A percentile compares a stretch with the other conserved stretches of the same genome.
Evolutionary conservation across 2,888 invertebrate genomes (phyloP).

Genomic region (Drosophila meridiana): DNA sequence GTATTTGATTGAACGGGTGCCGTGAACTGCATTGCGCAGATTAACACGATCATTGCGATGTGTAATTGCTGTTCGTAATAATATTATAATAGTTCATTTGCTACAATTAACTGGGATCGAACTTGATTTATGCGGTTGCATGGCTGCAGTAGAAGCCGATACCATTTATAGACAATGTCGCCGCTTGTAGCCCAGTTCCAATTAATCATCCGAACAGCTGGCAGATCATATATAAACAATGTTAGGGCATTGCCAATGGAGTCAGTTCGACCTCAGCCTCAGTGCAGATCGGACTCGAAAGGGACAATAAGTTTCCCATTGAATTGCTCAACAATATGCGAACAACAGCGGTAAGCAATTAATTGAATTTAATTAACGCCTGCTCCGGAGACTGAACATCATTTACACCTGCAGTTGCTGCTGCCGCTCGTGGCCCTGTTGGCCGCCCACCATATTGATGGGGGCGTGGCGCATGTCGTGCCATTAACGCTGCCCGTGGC

Average conservation of each 20-base stretch:
- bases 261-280: slow-evolving; percentile 53
- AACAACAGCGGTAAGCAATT: slow-evolving; percentile 49
- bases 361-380: slow-evolving; percentile 8
- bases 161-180: slow-evolving; percentile 69
- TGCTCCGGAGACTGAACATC: background rate
- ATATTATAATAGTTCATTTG: slow-evolving; percentile 29
- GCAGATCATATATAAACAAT: slow-evolving; percentile 60
- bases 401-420: slow-evolving; percentile 37
- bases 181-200: slow-evolving; percentile 18
- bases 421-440: slow-evolving; percentile 47
- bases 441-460: slow-evolving; percentile 25
- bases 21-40: slow-evolving; percentile 32
- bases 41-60: slow-evolving; percentile 48
- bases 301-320: slow-evolving; percentile 18
- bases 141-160: slow-evolving; percentile 52
- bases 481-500: slow-evolving; percentile 44
- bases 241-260: slow-evolving; percentile 54
- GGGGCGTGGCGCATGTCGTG: slow-evolving; percentile 45
- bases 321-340: slow-evolving; percentile 42
- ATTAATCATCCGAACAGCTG: slow-evolving; percentile 47
- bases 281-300: slow-evolving; percentile 39
- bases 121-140: slow-evolving; percentile 63
- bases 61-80: slow-evolving; percentile 46
- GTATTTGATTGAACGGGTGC: slow-evolving; percentile 38
- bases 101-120: slow-evolving; percentile 60